Conservation (phyloP, 2,888 invertebrate species). For the Listrodromus nycthemerus region DNA sequence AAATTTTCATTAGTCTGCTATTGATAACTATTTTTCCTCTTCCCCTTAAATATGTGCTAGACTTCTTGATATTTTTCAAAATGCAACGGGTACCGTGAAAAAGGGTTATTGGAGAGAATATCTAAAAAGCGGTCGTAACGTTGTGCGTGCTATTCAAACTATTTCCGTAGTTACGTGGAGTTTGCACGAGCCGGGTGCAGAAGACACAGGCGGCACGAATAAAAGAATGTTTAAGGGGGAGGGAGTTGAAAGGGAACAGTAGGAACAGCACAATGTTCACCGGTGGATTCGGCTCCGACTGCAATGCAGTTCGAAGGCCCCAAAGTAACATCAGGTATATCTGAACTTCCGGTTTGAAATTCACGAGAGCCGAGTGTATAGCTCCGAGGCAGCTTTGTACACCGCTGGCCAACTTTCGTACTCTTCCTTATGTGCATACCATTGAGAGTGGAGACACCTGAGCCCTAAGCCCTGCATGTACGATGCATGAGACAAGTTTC, state of each 20-base stretch:
- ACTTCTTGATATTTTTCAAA: not conserved
- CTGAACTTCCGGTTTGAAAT: conserved; percentile 51
- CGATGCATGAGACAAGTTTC: conserved; percentile 36
- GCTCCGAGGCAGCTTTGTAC: not conserved
- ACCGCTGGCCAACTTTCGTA: conserved; percentile 48
- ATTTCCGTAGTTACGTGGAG: not conserved
- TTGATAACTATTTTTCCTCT: not conserved
- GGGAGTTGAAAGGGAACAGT: not conserved
- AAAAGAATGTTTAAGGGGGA: conserved; percentile 2
- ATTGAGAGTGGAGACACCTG: conserved; percentile 35
- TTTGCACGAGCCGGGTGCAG: not conserved
- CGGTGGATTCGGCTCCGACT: conserved; percentile 9
- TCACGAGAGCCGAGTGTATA: conserved; percentile 40
- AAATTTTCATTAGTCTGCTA: not conserved
- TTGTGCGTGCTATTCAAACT: conserved; percentile 4
- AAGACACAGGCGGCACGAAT: not conserved
- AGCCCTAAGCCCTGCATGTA: conserved; percentile 13
- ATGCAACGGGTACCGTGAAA: not conserved
- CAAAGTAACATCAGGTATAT: conserved; percentile 31
- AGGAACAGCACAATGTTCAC: conserved; percentile 25
- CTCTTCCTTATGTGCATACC: conserved; percentile 37
- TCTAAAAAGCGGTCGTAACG: not conserved
- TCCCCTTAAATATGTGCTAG: not conserved
- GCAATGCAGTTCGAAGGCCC: conserved; percentile 26
- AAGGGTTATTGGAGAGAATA: conserved; percentile 2